These are phyloP conservation scores for Corythornis vintsioides DNA, from an alignment of 2,113 vertebrate species.

Conservation along the genomic window DNA sequence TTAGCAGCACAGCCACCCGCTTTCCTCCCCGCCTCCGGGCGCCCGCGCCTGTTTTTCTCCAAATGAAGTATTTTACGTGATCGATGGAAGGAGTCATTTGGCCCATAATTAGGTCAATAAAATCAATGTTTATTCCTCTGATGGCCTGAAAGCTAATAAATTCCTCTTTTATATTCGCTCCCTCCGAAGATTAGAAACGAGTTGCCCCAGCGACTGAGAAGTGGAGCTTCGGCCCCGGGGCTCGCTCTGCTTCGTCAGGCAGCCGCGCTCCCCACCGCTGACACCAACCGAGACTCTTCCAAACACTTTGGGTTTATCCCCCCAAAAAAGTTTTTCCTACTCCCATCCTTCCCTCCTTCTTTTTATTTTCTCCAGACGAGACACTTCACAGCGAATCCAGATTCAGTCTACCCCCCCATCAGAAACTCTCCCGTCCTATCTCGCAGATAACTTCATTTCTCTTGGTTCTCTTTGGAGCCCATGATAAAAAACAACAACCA, in stretches of 20 bases:
- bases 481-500: neutral
- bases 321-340: neutral
- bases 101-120: slow-evolving; percentile 74
- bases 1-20: slow-evolving; percentile 47
- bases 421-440: neutral
- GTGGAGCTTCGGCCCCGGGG: neutral
- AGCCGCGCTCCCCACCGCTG: neutral
- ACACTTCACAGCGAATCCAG: neutral
- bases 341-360: neutral
- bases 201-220: neutral
- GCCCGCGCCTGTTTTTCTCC: slow-evolving; percentile 57
- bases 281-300: neutral
- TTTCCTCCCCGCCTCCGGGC: slow-evolving; percentile 46
- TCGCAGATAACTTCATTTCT: slow-evolving; percentile 23
- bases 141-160: slow-evolving; percentile 67
- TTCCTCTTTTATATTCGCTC: slow-evolving; percentile 64
- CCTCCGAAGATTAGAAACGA: slow-evolving; percentile 46
- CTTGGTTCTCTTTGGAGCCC: neutral
- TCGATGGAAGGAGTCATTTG: slow-evolving; percentile 71
- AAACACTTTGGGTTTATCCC: too few species aligned
- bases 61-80: slow-evolving; percentile 71
- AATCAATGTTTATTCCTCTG: slow-evolving; percentile 71
- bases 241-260: neutral
- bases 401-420: too few species aligned
- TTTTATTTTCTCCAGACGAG: neutral